phyloP scores from a whole-genome alignment of 2,113 vertebrate species.

The Barnardius zonarius region DNA sequence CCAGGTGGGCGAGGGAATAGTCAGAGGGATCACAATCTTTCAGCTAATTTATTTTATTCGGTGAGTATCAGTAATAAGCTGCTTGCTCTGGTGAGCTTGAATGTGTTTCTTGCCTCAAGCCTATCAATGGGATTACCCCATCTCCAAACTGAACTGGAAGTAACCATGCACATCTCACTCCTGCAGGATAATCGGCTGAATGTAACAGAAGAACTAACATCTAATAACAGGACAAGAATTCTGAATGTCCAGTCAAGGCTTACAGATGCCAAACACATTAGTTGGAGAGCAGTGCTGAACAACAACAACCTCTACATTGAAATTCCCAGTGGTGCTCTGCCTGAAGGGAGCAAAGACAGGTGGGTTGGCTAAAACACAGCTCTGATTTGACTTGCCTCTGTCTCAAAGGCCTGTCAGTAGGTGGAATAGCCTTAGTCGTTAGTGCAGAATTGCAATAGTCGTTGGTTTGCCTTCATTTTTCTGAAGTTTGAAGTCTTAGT shows the following conservation, averaged over 20 bases:
- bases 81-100: neutral
- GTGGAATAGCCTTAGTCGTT: neutral
- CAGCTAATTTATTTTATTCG: conserved; percentile 94
- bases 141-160: neutral
- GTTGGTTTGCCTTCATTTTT: neutral
- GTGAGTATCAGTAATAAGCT: conserved; percentile 77
- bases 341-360: conserved; percentile 98
- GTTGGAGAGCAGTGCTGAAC: conserved; percentile 91
- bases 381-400: fast-evolving
- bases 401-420: neutral
- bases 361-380: conserved; percentile 1
- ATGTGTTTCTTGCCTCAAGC: neutral
- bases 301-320: conserved; percentile 88
- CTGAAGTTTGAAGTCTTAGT: neutral
- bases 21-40: conserved; percentile 99
- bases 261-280: conserved; percentile 83
- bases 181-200: conserved; percentile 92
- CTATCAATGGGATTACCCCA: neutral
- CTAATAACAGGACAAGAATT: conserved; percentile 87
- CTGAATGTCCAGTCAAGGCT: conserved; percentile 89
- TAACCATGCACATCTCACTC: neutral
- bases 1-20: conserved; percentile 99
- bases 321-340: conserved; percentile 89
- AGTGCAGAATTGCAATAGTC: too few relatives aligned
- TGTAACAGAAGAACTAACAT: conserved; percentile 91